phyloP scores from a whole-genome alignment of 1,140 invertebrate genomes.

The Phymastichus coffea region DNA sequence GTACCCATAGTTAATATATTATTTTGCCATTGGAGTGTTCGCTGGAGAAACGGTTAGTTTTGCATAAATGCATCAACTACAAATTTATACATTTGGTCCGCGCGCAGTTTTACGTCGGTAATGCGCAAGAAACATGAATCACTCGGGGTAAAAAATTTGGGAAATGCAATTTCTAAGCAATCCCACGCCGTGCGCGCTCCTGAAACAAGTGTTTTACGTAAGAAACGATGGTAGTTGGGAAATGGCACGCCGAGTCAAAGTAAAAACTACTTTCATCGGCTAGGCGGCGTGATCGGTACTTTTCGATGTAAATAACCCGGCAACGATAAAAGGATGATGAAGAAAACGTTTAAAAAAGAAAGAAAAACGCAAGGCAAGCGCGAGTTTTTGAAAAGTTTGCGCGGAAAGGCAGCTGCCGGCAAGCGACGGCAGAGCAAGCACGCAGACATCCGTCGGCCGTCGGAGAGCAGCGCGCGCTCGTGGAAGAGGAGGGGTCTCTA shows the following conservation, averaged over 20 bases:
- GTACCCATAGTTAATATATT: constrained; percentile 21
- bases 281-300: neutral
- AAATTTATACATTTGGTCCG: constrained; percentile 4
- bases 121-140: too few relatives aligned
- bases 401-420: neutral
- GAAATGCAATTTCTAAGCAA: neutral
- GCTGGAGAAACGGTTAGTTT: constrained; percentile 36
- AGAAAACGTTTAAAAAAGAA: too few relatives aligned
- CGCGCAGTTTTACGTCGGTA: neutral
- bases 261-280: too few relatives aligned
- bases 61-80: constrained; percentile 28
- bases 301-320: too few relatives aligned
- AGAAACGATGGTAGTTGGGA: too few relatives aligned
- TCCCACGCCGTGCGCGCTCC: neutral
- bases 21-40: constrained; percentile 22
- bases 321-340: too few relatives aligned
- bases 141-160: constrained; percentile 6
- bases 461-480: neutral
- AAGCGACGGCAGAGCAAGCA: neutral
- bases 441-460: constrained; percentile 7
- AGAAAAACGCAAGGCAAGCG: too few relatives aligned
- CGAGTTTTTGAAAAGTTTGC: too few relatives aligned
- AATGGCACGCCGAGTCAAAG: too few relatives aligned
- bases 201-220: too few relatives aligned
- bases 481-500: neutral